phyloP scores from a whole-genome alignment of 2,113 vertebrate genomes.

The Chiloscyllium plagiosum region DNA sequence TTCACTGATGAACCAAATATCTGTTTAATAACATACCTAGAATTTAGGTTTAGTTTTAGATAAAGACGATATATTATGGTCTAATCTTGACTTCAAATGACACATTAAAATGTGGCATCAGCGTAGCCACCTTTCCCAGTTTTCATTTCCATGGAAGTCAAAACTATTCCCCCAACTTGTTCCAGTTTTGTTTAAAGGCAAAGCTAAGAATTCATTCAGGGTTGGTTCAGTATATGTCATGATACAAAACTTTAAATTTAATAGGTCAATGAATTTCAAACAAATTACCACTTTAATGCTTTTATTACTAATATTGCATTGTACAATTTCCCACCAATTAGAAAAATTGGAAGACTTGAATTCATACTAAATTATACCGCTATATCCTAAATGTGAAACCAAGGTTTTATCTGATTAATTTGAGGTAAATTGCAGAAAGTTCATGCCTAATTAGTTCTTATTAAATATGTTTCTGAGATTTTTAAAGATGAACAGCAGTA shows the following conservation, averaged over 20 bases:
- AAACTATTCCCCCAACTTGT: neutral
- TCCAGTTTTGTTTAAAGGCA: neutral
- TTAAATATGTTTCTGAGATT: neutral
- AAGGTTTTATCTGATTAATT: neutral
- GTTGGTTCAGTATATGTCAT: neutral
- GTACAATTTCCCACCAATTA: neutral
- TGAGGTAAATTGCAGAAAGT: neutral
- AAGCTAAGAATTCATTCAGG: neutral
- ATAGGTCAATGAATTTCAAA: neutral
- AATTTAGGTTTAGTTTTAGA: constrained; percentile 9
- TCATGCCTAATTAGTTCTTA: neutral
- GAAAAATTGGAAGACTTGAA: neutral
- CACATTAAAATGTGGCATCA: neutral
- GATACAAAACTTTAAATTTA: neutral
- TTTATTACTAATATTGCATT: neutral
- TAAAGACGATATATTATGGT: neutral
- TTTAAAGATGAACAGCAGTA: neutral
- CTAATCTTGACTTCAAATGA: neutral
- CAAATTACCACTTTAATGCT: neutral
- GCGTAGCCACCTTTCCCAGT: neutral
- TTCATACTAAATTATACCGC: neutral
- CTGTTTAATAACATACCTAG: neutral
- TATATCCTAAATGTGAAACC: neutral
- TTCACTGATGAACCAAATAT: neutral
- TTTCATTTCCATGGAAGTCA: neutral